Conservation (phyloP, 2,113 vertebrate species). For the Ptyas mucosa region DNA sequence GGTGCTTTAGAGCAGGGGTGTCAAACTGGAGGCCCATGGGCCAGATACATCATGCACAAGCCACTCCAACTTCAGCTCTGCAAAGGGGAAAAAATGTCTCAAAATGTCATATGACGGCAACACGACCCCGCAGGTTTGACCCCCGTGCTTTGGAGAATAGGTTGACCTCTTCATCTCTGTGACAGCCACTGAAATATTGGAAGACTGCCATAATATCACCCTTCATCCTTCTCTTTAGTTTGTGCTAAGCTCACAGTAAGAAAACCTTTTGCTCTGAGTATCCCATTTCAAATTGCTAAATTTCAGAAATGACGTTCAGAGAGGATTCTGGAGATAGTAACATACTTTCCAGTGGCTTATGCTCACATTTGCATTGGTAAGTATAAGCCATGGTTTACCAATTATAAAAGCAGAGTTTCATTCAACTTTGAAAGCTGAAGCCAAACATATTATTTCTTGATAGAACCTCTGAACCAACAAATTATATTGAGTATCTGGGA, state of each 20-base stretch:
- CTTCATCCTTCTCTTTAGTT: neutral
- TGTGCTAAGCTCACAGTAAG: neutral
- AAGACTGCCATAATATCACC: too few relatives aligned
- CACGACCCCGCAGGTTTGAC: too few relatives aligned
- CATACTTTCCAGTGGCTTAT: neutral
- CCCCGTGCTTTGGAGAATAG: too few relatives aligned
- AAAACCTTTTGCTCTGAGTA: neutral
- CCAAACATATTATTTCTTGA: neutral
- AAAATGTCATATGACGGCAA: too few relatives aligned
- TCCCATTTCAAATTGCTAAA: neutral
- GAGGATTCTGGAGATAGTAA: neutral
- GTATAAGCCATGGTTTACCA: neutral
- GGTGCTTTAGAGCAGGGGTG: too few relatives aligned
- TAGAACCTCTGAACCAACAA: neutral
- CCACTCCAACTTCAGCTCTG: too few relatives aligned
- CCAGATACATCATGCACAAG: too few relatives aligned
- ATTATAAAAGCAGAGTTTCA: neutral
- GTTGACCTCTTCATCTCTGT: too few relatives aligned
- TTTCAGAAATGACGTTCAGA: neutral
- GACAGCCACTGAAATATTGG: too few relatives aligned
- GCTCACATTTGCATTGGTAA: neutral
- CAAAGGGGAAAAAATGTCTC: too few relatives aligned
- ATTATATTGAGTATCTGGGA: neutral
- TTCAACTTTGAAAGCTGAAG: neutral
- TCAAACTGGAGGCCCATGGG: too few relatives aligned